A percentile compares a stretch with the other conserved stretches of the same genome.
phyloP scores from a whole-genome alignment of 1,140 invertebrate species.

The Ladona fulva region DNA sequence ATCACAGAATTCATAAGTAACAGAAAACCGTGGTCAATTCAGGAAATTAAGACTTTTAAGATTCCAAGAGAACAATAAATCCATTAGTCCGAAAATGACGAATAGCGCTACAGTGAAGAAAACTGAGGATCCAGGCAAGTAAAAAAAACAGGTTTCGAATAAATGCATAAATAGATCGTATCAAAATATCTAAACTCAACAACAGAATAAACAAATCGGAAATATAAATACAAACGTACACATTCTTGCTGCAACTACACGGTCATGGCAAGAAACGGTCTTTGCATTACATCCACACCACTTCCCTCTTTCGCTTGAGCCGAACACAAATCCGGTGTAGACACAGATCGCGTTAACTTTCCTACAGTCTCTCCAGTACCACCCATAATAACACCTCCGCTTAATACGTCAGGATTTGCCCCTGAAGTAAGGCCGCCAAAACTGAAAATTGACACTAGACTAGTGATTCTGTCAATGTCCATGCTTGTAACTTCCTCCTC shows the following conservation, averaged over 20 bases:
- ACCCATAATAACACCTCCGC: constrained; percentile 13
- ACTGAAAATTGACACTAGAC: constrained; percentile 45
- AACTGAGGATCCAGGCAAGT: too few species aligned
- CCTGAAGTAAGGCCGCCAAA: constrained; percentile 35
- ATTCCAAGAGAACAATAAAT: too few species aligned
- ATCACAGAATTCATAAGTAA: too few species aligned
- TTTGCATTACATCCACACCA: constrained; percentile 35
- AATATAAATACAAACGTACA: background rate
- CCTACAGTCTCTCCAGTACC: constrained; percentile 23
- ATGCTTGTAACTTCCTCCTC: constrained; percentile 33
- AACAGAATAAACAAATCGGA: too few species aligned
- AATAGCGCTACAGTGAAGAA: too few species aligned
- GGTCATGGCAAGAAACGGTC: constrained; percentile 43
- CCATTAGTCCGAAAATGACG: too few species aligned
- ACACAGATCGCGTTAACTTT: constrained; percentile 38
- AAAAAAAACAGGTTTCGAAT: too few species aligned
- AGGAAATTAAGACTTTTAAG: too few species aligned
- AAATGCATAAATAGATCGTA: too few species aligned
- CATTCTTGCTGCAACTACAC: constrained; percentile 29
- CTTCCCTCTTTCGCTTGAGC: constrained; percentile 39
- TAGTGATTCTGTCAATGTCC: constrained; percentile 47
- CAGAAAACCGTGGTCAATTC: too few species aligned
- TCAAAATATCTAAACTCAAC: too few species aligned
- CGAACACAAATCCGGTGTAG: constrained; percentile 42
- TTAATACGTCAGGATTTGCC: constrained; percentile 16